Evolutionary conservation across 2,797 vertebrate species (phyloP).

Genomic region (Squalus acanthias): DNA sequence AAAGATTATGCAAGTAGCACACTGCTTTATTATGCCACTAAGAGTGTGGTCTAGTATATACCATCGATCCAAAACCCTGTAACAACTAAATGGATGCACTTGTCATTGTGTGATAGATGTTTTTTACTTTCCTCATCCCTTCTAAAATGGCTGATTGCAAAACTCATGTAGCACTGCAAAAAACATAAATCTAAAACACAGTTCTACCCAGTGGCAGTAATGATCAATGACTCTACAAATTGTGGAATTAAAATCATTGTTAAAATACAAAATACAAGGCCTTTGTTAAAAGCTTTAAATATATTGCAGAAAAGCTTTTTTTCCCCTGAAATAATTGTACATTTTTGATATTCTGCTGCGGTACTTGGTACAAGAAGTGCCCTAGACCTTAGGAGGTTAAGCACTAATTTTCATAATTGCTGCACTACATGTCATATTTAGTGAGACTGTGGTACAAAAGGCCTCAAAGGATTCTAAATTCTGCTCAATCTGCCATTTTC

Average conservation of each 20-base stretch:
- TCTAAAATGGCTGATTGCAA: constrained; percentile 12
- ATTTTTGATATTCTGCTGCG: background rate
- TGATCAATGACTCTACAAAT: background rate
- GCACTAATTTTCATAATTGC: constrained; percentile 34
- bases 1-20: background rate
- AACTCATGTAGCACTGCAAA: background rate
- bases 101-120: constrained; percentile 34
- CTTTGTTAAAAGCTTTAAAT: background rate
- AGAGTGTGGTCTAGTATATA: background rate
- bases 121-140: background rate
- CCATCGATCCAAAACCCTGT: background rate
- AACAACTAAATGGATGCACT: constrained; percentile 25
- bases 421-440: constrained; percentile 24
- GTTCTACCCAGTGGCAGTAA: background rate
- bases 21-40: constrained; percentile 16
- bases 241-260: background rate
- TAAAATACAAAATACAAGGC: background rate
- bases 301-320: background rate
- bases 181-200: background rate
- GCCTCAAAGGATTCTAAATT: constrained; percentile 16
- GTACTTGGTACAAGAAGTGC: background rate
- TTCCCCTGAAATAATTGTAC: background rate
- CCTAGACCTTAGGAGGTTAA: constrained; percentile 14
- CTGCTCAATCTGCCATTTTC: constrained; percentile 31
- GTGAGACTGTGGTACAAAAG: constrained; percentile 2